Conservation (phyloP, 2,888 invertebrate genomes). For the Tetropium fuscum region DNA sequence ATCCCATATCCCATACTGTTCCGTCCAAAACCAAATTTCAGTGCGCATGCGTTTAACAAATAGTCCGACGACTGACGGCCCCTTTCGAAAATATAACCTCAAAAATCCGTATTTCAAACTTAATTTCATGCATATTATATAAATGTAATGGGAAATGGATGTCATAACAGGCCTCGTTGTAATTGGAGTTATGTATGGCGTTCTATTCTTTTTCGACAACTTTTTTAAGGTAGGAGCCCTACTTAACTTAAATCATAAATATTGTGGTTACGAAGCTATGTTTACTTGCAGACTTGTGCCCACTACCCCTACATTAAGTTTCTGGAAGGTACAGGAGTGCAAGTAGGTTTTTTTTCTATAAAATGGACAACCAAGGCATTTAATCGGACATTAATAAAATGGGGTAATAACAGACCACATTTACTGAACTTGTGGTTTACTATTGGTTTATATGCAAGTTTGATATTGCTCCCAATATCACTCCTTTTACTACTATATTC, state of each 20-base stretch:
- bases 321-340: slow-evolving; percentile 80
- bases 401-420: slow-evolving; percentile 75
- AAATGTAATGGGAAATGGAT: slow-evolving; percentile 69
- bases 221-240: slow-evolving; percentile 84
- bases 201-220: slow-evolving; percentile 83
- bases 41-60: no score
- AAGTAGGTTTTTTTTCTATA: slow-evolving; percentile 77
- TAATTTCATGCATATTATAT: not conserved
- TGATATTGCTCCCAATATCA: slow-evolving; percentile 77
- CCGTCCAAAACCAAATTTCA: no score
- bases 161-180: slow-evolving; percentile 72
- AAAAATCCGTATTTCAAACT: not conserved
- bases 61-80: not conserved
- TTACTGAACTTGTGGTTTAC: slow-evolving; percentile 80
- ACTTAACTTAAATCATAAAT: slow-evolving; percentile 30
- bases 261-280: slow-evolving; percentile 1
- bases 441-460: slow-evolving; percentile 72
- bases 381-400: slow-evolving; percentile 80
- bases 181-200: slow-evolving; percentile 73
- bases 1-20: no score
- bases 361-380: slow-evolving; percentile 85
- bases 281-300: slow-evolving; percentile 80
- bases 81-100: slow-evolving; percentile 11
- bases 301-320: slow-evolving; percentile 85
- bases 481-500: slow-evolving; percentile 70